Percentiles rank a stretch among this genome's conserved stretches.
Conservation (phyloP, 2,888 invertebrate genomes). For the Minunthozetes semirufus region DNA sequence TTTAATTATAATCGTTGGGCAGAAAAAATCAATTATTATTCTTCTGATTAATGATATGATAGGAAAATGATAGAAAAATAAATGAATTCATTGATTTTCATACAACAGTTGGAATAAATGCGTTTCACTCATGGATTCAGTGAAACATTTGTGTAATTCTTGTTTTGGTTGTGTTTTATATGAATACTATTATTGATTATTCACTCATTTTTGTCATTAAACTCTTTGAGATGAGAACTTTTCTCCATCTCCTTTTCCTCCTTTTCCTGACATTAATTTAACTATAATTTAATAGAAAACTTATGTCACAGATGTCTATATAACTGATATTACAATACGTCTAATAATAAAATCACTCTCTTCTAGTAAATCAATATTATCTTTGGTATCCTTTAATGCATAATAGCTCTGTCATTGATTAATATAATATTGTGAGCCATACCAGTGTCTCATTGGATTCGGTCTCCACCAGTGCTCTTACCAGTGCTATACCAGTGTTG, state of each 20-base stretch:
- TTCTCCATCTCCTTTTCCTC: too few relatives aligned
- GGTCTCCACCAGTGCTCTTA: background rate
- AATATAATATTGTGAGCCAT: background rate
- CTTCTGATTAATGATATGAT: slow-evolving; percentile 1
- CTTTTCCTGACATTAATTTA: background rate
- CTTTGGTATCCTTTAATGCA: background rate
- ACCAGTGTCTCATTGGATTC: background rate
- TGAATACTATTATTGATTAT: background rate
- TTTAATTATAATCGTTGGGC: background rate
- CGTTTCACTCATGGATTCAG: background rate
- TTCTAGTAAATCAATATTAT: background rate
- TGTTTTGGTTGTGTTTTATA: background rate
- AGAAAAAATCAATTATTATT: slow-evolving; percentile 2
- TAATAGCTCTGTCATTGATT: slow-evolving; percentile 3
- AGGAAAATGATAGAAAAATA: background rate
- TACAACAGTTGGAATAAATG: background rate
- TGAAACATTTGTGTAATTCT: background rate
- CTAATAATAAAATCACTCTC: background rate
- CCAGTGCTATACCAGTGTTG: background rate
- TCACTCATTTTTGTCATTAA: background rate
- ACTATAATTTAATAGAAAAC: background rate
- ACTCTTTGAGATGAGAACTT: background rate
- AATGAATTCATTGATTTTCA: background rate
- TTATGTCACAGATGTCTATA: background rate
- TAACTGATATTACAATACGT: background rate